These are phyloP conservation scores for Tiaroga cobitis DNA, from an alignment of 2,797 vertebrate species.

Conservation along the genomic window DNA sequence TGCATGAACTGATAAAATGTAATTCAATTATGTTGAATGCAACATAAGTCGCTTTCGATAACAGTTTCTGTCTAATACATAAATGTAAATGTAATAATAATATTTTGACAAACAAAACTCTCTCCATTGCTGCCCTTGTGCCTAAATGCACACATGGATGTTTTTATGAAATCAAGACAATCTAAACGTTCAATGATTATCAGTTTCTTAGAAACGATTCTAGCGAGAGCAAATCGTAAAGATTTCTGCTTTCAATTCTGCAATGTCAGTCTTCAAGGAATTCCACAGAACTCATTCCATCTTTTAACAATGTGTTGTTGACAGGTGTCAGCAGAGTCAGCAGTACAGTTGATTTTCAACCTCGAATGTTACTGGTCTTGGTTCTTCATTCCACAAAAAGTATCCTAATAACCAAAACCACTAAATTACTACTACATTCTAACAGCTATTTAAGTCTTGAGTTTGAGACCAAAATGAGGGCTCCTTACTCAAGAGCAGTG, in stretches of 20 bases:
- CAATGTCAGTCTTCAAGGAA: background rate
- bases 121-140: background rate
- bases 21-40: background rate
- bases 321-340: constrained; percentile 6
- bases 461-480: constrained; percentile 31
- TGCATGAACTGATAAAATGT: background rate
- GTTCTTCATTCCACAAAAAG: constrained; percentile 4
- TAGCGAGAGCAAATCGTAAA: background rate
- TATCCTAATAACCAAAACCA: constrained; percentile 8
- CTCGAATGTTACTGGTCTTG: background rate
- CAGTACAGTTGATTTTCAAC: background rate
- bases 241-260: background rate
- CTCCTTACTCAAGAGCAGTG: constrained; percentile 48
- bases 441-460: constrained; percentile 4
- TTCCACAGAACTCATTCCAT: background rate
- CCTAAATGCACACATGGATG: background rate
- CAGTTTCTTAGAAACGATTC: background rate
- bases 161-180: background rate
- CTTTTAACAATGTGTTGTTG: background rate
- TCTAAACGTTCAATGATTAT: background rate
- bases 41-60: background rate
- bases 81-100: background rate
- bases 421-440: constrained; percentile 11
- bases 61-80: background rate
- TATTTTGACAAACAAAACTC: constrained; percentile 7